phyloP scores from a whole-genome alignment of 2,888 invertebrate genomes.

The Sylvicola fuscatus region DNA sequence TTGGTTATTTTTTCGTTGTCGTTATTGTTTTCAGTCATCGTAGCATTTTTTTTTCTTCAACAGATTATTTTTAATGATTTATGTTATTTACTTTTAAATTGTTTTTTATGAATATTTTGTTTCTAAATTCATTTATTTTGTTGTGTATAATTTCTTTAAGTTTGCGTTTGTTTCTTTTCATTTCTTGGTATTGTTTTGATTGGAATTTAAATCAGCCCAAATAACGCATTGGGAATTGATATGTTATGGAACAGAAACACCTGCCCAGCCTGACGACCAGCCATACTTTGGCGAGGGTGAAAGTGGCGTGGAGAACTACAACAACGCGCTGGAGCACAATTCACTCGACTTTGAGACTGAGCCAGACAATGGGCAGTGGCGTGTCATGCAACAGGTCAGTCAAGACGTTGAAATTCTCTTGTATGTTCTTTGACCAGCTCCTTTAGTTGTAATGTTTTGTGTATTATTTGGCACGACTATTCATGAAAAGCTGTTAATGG shows the following conservation, averaged over 20 bases:
- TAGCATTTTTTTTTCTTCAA: neutral
- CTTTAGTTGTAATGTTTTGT: too few relatives aligned
- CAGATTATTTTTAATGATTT: neutral
- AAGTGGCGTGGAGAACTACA: constrained; percentile 14
- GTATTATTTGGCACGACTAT: too few relatives aligned
- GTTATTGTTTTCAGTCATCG: neutral
- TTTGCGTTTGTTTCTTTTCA: constrained; percentile 16
- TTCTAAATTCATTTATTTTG: constrained; percentile 1
- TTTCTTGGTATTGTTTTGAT: constrained; percentile 7
- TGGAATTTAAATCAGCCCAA: constrained; percentile 23
- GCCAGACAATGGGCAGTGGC: constrained; percentile 35
- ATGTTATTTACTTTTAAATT: neutral
- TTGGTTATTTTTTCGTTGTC: neutral
- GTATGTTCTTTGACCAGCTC: too few relatives aligned
- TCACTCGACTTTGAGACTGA: constrained; percentile 33
- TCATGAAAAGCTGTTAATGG: too few relatives aligned
- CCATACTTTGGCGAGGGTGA: constrained; percentile 14
- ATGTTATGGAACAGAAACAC: constrained; percentile 56
- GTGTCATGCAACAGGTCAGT: constrained; percentile 39
- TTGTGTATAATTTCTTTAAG: constrained; percentile 5
- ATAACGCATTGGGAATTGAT: constrained; percentile 63
- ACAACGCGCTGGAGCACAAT: constrained; percentile 36
- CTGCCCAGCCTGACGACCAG: constrained; percentile 30
- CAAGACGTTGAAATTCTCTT: too few relatives aligned
- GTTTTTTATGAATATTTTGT: constrained; percentile 2